A percentile compares a stretch with the other conserved stretches of the same genome.
These are phyloP conservation scores for Ceraclea dissimilis DNA, from an alignment of 2,888 invertebrate species.

Conservation along the genomic window DNA sequence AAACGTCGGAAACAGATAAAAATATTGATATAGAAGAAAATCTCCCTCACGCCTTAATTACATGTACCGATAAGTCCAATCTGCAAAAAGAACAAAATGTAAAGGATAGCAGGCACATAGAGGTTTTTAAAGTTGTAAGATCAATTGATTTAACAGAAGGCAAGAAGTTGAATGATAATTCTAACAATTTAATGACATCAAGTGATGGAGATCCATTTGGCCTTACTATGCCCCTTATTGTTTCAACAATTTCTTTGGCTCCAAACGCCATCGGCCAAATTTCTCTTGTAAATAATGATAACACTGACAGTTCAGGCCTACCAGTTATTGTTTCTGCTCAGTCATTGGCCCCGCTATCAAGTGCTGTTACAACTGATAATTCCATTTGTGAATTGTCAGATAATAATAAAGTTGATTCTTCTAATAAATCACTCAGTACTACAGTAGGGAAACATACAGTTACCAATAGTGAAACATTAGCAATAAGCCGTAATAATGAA, in stretches of 20 bases:
- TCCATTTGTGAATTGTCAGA: too few relatives aligned
- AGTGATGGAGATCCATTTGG: background rate
- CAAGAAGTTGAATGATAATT: background rate
- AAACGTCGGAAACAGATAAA: too few relatives aligned
- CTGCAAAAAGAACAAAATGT: background rate
- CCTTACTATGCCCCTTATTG: background rate
- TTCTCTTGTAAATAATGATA: background rate
- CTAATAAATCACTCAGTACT: too few relatives aligned
- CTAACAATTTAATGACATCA: background rate
- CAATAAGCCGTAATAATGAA: too few relatives aligned
- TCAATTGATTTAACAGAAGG: background rate
- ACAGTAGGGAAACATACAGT: too few relatives aligned
- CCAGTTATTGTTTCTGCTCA: background rate
- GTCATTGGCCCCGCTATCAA: background rate
- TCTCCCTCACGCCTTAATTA: background rate
- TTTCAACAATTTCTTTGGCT: background rate
- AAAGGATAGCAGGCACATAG: background rate
- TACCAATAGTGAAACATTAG: too few relatives aligned
- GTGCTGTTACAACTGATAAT: too few relatives aligned
- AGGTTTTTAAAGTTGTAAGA: background rate
- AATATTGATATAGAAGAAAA: background rate
- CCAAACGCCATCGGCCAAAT: background rate
- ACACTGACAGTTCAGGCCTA: background rate
- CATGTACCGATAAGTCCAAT: background rate
- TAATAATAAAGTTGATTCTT: too few relatives aligned